phyloP scores from a whole-genome alignment of 2,797 vertebrate genomes.

The Labeo calbasu region DNA sequence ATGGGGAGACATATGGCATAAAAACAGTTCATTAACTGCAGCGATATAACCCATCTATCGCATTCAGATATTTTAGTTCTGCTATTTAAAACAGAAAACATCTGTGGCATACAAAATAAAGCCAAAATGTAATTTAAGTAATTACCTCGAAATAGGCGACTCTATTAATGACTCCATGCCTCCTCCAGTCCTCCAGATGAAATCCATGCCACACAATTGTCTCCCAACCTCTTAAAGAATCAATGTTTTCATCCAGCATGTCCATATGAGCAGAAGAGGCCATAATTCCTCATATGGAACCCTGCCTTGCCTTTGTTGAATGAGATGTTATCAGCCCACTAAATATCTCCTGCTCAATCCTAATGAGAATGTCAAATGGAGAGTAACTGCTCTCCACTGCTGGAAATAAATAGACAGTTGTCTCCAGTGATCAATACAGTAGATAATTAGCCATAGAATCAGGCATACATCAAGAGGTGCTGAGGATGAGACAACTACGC shows the following conservation, averaged over 20 bases:
- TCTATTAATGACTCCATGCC: conserved; percentile 56
- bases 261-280: conserved; percentile 41
- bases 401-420: conserved; percentile 21
- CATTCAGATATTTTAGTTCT: neutral
- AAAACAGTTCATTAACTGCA: neutral
- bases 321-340: conserved; percentile 13
- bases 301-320: neutral
- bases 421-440: conserved; percentile 49
- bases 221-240: conserved; percentile 39
- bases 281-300: conserved; percentile 1
- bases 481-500: conserved; percentile 33
- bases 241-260: conserved; percentile 16
- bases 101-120: neutral
- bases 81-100: conserved; percentile 11
- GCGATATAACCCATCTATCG: neutral
- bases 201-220: conserved; percentile 31
- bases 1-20: neutral
- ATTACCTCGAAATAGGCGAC: conserved; percentile 66
- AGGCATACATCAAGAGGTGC: conserved; percentile 36
- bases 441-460: conserved; percentile 49
- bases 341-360: conserved; percentile 17
- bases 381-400: conserved; percentile 23
- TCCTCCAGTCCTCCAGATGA: conserved; percentile 39
- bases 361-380: conserved; percentile 31
- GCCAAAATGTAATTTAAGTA: neutral